A percentile compares a stretch with the other conserved stretches of the same genome.
Evolutionary conservation across 92 coral and sea anemone species (phyloP).

Genomic region (Siderastrea siderea): DNA sequence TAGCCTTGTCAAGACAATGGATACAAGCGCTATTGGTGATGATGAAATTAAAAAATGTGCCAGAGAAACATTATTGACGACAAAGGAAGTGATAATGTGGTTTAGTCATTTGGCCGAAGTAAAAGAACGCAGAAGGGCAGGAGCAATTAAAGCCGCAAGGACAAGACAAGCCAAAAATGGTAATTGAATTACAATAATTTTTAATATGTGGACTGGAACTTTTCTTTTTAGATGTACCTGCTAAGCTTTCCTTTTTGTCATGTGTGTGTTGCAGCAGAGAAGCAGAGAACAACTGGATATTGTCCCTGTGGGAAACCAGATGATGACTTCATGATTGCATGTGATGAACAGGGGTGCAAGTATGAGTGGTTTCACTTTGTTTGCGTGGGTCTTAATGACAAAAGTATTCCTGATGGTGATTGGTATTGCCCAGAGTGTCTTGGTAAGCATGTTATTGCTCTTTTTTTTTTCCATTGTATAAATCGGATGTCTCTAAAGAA

Average conservation of each 20-base stretch:
- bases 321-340: slow-evolving; percentile 48
- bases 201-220: background rate
- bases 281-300: slow-evolving; percentile 46
- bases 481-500: background rate
- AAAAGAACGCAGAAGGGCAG: no score
- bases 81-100: no score
- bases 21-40: no score
- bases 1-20: no score
- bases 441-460: background rate
- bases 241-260: background rate
- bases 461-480: background rate
- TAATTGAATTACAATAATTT: no score
- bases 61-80: no score
- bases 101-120: no score
- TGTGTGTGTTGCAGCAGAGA: slow-evolving; percentile 30
- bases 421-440: background rate
- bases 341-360: slow-evolving; percentile 18
- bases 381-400: slow-evolving; percentile 36
- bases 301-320: slow-evolving; percentile 54
- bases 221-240: background rate
- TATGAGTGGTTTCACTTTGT: slow-evolving; percentile 32
- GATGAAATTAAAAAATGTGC: no score
- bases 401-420: slow-evolving; percentile 15
- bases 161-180: no score
- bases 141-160: no score